Evolutionary conservation across 2,888 invertebrate species (phyloP), one percentile per base, ranked within the genome.

Genomic region (Oasisia sp.): DNA sequence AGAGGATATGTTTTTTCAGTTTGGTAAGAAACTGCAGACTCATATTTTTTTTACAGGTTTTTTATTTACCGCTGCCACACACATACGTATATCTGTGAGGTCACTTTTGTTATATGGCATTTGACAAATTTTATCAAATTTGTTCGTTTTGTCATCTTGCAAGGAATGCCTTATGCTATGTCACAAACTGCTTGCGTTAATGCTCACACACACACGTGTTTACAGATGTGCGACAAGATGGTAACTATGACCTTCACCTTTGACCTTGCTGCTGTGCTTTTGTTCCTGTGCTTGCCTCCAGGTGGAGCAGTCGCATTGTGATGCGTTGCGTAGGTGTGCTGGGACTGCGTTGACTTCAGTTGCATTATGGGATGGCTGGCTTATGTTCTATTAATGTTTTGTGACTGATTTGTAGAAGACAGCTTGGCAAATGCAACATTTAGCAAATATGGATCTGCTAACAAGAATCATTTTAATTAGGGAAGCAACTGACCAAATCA

Each of bases 221-320:
- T 74, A 74, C 92, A 92, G 92, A 92, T 58, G 92, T 92, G 91
- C 91, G 92, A 91, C 92, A 91, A 89, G 92, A 92, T 38, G 92
- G 92, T 92, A 92, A 92, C 90, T 45, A 58, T 90, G 91, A 89
- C 90, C 92, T 90, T 90, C 90, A 90, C 90, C 32, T 90, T 38
- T 90, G 38, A 38, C 32, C 32, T 38, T 44, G 32, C 38, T 90
- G 74, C 50, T 50, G 50, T 50, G 50, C 74, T 74, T 74, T 74
- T 27, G 74, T 74, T 27, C 74, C 19, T 74, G 74, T 74, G 74
- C 74, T 74, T 74, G 74, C 74, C 74, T 74, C 19, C 74, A 74
- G 74, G 74, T 74, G 74, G 74, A 7, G 19, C 74, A 74, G n/a
- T 74, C 27, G 74, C 74, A 27, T 74, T 74, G 74, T 74, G 74